Percentiles rank a stretch among this genome's conserved stretches.
Conservation (phyloP, 2,797 vertebrate genomes). For the Vespertilio murinus region DNA sequence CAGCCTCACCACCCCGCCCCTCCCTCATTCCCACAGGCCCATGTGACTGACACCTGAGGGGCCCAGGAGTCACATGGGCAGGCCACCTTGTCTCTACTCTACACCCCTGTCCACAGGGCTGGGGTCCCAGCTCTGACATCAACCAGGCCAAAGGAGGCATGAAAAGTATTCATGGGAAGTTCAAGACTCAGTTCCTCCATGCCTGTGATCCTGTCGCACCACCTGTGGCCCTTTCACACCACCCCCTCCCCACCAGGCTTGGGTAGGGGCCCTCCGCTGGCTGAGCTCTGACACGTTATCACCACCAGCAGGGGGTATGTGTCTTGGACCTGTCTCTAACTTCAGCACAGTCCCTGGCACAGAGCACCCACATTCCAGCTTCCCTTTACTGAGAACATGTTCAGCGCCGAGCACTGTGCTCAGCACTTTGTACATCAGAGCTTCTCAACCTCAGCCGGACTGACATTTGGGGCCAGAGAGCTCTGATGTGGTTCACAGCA, state of each 20-base stretch:
- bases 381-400: fast-evolving
- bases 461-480: background rate
- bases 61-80: background rate
- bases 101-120: background rate
- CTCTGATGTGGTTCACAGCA: fast-evolving
- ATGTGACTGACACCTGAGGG: background rate
- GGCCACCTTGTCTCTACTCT: background rate
- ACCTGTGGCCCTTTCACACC: fast-evolving
- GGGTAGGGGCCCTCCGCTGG: background rate
- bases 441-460: background rate
- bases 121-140: background rate
- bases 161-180: background rate
- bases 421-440: no score
- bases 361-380: background rate
- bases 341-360: background rate
- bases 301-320: no score
- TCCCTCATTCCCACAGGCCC: background rate
- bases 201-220: background rate
- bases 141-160: background rate
- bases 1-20: fast-evolving
- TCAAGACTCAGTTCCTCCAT: background rate
- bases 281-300: background rate
- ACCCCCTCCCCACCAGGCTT: background rate
- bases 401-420: background rate
- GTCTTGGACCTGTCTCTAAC: background rate